Percentiles rank a stretch among this genome's conserved stretches.
Evolutionary conservation across 2,113 vertebrate species (phyloP).

Genomic region (Coturnix japonica): DNA sequence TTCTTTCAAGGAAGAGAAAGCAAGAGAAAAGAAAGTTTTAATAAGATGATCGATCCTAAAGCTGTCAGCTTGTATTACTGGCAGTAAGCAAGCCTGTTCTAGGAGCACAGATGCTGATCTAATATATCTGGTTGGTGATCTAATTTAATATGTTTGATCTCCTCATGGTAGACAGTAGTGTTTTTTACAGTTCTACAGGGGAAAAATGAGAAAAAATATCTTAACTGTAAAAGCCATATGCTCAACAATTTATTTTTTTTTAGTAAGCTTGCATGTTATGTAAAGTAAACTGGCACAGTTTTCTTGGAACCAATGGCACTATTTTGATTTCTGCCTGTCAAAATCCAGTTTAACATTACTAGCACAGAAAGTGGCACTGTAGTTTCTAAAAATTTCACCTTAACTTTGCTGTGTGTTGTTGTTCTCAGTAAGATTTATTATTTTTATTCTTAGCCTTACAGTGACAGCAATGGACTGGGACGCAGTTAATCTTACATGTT

Average conservation of each 20-base stretch:
- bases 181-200: constrained; percentile 6
- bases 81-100: constrained; percentile 48
- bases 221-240: not conserved
- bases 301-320: not conserved
- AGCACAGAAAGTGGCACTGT: not conserved
- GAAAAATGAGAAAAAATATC: not conserved
- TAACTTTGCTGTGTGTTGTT: not conserved
- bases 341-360: not conserved
- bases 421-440: not conserved
- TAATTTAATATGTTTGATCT: constrained; percentile 54
- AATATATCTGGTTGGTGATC: constrained; percentile 36
- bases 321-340: not conserved
- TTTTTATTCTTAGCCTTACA: not conserved
- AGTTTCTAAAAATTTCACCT: not conserved
- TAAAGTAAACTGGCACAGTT: not conserved
- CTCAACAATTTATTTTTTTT: not conserved
- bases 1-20: constrained; percentile 7
- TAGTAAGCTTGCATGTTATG: not conserved
- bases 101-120: constrained; percentile 52
- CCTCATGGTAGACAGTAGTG: constrained; percentile 22
- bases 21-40: constrained; percentile 29
- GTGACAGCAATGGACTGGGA: not conserved
- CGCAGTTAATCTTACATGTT: not conserved
- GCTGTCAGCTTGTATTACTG: constrained; percentile 48
- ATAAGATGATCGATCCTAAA: constrained; percentile 63